Base-by-base conservation (phyloP, 2,797 vertebrate species). In the Danio kyathit region DNA sequence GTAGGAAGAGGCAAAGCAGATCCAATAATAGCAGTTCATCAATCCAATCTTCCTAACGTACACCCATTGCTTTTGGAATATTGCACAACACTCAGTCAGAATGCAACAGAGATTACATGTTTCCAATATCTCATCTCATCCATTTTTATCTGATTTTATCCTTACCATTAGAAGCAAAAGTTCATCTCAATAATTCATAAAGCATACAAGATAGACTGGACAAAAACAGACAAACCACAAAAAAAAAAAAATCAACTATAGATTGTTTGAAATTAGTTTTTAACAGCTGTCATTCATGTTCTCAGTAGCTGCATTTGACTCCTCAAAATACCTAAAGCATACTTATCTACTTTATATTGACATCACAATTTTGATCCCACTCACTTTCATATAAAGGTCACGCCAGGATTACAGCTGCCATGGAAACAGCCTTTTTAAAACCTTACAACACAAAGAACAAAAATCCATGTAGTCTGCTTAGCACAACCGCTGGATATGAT, bases 381-480 rank as follows among this genome's bases (percentile, higher is more conserved):
- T 64, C 70, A 48, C 38, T 63, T 57, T 83, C 57, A 79, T 72
- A 79, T 71, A 29, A 72, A 72, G 69, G 69, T 72, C 77, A 72
- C 9, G 38, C 7, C 14, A 56, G 69, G 77, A 80, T 78, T 79
- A 77, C 12, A 64, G 76, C 46, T 83, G 69, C 77, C 77, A 80
- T 80, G 77, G 77, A 72, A 80, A 80, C 77, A 44, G 77, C 12
- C 59, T 46, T 64, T 72, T 52, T 64, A 17, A 57, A 63, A 52
- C n/a, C 67, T 19, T 60, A 44, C 46, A 54, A 49, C 41, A 77
- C 14, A 17, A 64, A 52, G 38, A 54, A 52, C 59, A 44, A 17
- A 70, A 79, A 38, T 19, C 29, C 46, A 10, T 21, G 56, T 29
- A 13, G 29, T 61, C 44, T 14, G 44, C n/a, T 5, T 14, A 38